Base-by-base conservation (phyloP, 23 tunicate species). In the Halocynthia aurantium region DNA sequence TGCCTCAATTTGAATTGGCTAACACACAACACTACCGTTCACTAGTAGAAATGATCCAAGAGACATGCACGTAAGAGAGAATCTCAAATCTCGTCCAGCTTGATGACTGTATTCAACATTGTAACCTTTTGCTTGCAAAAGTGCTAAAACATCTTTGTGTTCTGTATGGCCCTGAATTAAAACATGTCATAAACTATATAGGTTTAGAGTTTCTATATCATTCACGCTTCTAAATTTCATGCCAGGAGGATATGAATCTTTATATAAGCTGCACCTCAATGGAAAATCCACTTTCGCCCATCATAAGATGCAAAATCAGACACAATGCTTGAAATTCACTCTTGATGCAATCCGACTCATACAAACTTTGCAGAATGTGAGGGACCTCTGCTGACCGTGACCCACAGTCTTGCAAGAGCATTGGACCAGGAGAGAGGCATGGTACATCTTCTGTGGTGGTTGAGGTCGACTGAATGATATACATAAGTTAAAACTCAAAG, bases 281-380 rank as follows among this genome's bases (percentile, higher is more conserved):
- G 9, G 52, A n/a, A 76, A 90, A 90, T 50, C 98, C 92, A 75
- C 80, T 78, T 74, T 92, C 98, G 56, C 84, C 51, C 98, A 92
- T 85, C 65, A 92, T 52, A 73, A 20, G 49, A 71, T 92, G 98
- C 44, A 92, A 57, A 21, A 68, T 53, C 21, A 83, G 53, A 61
- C 92, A 86, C 6, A 82, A 51, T 11, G 81, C 92, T 44, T 92
- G 98, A 51, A 86, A 92, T 6, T 80, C 88, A 60, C 49, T 78
- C 60, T 80, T 73, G 19, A 92, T 83, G 7, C 22, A 70, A 20
- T 78, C 80, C 67, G 55, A 12, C 15, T 67, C 62, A 65, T 73
- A 86, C 15, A 86, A 40, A 2, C 72, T 76, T 19, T 72, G 69
- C 18, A 91, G 69, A 8, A 69, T 12, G 50, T 64, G 56, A 13